Conservation (phyloP, 2,888 invertebrate species). For the Meloe dianella region DNA sequence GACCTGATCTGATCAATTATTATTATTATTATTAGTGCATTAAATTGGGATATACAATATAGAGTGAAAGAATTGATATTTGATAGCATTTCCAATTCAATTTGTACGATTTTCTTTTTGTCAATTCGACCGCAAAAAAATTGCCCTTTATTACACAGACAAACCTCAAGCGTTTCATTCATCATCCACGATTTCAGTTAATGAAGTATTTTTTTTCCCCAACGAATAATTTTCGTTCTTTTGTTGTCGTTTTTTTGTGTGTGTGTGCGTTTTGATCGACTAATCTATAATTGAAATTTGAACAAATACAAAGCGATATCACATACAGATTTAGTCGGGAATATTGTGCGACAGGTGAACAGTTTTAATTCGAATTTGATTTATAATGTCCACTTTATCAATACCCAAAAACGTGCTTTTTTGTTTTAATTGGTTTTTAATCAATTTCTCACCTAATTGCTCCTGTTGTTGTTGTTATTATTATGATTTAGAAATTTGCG, state of each 20-base stretch:
- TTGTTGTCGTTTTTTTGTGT: background rate
- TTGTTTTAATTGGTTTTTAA: background rate
- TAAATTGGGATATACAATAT: background rate
- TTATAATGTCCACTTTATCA: background rate
- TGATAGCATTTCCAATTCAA: background rate
- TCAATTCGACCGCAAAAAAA: background rate
- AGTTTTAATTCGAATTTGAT: background rate
- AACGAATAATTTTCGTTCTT: background rate
- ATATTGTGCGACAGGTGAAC: background rate
- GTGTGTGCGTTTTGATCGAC: background rate
- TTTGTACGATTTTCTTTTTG: background rate
- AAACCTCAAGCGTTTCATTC: background rate
- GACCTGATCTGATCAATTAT: conserved; percentile 7
- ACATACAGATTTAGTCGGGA: background rate
- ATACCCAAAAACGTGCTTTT: background rate
- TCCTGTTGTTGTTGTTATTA: too few species aligned
- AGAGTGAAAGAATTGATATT: background rate
- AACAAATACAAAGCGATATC: background rate
- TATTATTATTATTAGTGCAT: too few species aligned
- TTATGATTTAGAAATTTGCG: background rate
- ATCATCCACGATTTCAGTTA: background rate
- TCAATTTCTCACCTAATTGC: too few species aligned
- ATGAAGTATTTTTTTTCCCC: background rate
- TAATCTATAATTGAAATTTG: background rate
- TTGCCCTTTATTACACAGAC: background rate